These are phyloP conservation scores for Drosophila orena DNA, from an alignment of 1,140 invertebrate genomes.

Conservation along the genomic window DNA sequence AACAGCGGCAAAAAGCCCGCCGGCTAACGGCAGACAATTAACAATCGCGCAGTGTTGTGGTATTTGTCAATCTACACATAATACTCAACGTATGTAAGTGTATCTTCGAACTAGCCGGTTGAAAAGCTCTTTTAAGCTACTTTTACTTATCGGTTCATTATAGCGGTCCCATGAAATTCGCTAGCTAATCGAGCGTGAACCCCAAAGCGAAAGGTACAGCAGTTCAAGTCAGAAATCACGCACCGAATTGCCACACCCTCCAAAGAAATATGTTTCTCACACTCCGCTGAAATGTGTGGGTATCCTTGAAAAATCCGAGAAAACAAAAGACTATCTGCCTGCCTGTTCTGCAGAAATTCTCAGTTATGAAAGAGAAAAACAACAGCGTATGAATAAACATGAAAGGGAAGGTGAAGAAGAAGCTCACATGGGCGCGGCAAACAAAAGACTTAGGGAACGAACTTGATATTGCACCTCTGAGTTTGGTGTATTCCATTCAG, in stretches of 20 bases:
- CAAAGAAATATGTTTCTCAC: constrained; percentile 44
- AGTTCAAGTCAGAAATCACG: constrained; percentile 37
- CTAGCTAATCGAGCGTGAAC: constrained; percentile 79
- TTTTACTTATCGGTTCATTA: constrained; percentile 82
- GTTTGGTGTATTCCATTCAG: constrained; percentile 21
- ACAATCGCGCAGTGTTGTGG: constrained; percentile 42
- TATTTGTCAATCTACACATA: constrained; percentile 37
- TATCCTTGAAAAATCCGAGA: constrained; percentile 67
- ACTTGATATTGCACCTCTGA: constrained; percentile 25
- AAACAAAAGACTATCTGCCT: constrained; percentile 62
- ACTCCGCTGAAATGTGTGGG: constrained; percentile 28
- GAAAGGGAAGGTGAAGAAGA: constrained; percentile 14
- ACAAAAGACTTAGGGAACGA: constrained; percentile 57
- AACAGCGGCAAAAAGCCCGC: constrained; percentile 16
- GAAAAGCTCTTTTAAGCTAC: constrained; percentile 76
- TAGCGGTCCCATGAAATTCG: constrained; percentile 65
- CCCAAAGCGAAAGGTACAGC: constrained; percentile 61
- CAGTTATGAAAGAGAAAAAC: constrained; percentile 25
- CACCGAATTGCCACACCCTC: constrained; percentile 16
- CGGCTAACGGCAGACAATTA: constrained; percentile 65
- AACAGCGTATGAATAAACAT: constrained; percentile 32
- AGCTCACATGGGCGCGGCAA: constrained; percentile 42
- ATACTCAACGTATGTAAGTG: constrained; percentile 41
- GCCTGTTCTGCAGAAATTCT: constrained; percentile 66
- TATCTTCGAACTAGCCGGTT: constrained; percentile 51